Conservation (phyloP, 2,888 invertebrate species). For the Apamea epomidion region DNA sequence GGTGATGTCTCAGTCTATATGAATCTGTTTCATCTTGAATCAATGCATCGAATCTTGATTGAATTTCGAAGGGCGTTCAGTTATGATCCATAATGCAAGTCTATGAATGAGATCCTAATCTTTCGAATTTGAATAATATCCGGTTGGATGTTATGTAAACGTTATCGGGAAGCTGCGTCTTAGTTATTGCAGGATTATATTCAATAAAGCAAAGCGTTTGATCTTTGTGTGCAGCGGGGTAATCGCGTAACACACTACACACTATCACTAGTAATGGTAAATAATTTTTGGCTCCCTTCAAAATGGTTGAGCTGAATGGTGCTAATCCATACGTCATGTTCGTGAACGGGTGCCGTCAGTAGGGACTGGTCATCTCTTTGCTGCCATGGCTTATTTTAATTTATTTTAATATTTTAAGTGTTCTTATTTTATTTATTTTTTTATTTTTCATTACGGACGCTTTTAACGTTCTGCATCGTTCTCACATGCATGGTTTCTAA, state of each 20-base stretch:
- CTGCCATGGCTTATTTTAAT: no score
- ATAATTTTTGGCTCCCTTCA: no score
- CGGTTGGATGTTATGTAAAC: background rate
- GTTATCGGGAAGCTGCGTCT: conserved; percentile 18
- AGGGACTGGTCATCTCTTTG: no score
- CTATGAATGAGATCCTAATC: conserved; percentile 51
- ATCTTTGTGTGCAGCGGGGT: background rate
- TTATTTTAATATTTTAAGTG: no score
- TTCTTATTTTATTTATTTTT: no score
- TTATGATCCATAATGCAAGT: conserved; percentile 47
- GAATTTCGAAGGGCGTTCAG: conserved; percentile 48
- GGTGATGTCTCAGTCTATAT: conserved; percentile 59
- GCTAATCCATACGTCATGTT: no score
- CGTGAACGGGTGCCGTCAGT: no score
- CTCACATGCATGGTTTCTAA: no score
- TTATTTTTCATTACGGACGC: no score
- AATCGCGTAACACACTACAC: background rate
- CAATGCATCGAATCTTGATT: conserved; percentile 60
- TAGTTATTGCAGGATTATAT: background rate
- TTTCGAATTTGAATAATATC: conserved; percentile 51
- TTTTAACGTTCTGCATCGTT: no score
- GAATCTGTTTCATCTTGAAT: conserved; percentile 56
- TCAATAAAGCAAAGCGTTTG: background rate
- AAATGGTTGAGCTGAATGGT: no score
- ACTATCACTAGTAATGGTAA: background rate